Percentiles rank a stretch among this genome's conserved stretches.
phyloP scores from a whole-genome alignment of 2,113 vertebrate species.

The Zapus hudsonius region DNA sequence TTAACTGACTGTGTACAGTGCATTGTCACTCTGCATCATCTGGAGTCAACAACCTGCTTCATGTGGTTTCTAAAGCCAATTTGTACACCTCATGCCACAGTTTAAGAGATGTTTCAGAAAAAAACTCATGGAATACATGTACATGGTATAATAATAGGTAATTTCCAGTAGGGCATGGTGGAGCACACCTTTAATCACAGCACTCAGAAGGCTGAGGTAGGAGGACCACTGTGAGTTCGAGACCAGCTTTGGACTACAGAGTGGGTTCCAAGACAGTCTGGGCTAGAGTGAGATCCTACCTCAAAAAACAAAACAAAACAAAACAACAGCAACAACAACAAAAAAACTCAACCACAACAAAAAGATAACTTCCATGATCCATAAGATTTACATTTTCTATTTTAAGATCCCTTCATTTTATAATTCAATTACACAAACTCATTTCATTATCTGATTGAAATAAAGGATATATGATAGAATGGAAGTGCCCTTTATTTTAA shows the following conservation, averaged over 20 bases:
- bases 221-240: no score
- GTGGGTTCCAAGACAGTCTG: no score
- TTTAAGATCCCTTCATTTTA: background rate
- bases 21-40: background rate
- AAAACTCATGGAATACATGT: background rate
- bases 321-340: no score
- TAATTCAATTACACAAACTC: background rate
- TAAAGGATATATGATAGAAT: background rate
- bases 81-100: background rate
- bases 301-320: no score
- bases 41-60: background rate
- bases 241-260: no score
- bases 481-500: background rate
- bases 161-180: no score
- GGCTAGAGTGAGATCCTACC: no score
- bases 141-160: background rate
- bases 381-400: background rate
- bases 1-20: background rate
- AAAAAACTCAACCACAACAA: no score
- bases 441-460: background rate
- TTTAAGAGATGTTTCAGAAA: conserved; percentile 7
- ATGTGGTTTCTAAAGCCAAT: background rate
- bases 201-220: no score
- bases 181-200: no score
- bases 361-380: no score